Percentiles rank a stretch among this genome's conserved stretches.
Conservation (phyloP, 2,888 invertebrate species). For the Habrosyne pyritoides region DNA sequence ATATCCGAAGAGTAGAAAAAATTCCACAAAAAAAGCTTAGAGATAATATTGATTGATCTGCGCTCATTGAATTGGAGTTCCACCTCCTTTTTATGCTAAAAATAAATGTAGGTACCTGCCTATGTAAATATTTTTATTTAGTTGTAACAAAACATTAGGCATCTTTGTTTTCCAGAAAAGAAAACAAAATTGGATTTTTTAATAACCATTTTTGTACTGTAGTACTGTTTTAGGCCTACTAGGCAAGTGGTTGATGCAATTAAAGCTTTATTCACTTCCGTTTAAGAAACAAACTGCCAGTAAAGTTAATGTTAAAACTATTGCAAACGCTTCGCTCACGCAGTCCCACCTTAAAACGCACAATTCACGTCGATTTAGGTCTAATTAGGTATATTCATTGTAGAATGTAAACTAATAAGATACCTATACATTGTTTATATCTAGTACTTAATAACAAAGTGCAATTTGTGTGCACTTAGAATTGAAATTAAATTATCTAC, state of each 20-base stretch:
- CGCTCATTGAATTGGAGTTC: too few species aligned
- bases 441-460: conserved; percentile 1
- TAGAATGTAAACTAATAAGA: not conserved
- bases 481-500: not conserved
- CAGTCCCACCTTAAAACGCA: not conserved
- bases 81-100: not conserved
- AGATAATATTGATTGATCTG: conserved; percentile 1
- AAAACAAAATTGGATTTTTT: too few species aligned
- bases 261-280: too few species aligned
- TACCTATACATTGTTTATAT: not conserved
- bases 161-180: too few species aligned
- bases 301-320: too few species aligned
- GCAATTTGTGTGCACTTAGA: not conserved
- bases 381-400: not conserved
- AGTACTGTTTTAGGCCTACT: not conserved
- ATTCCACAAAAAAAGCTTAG: conserved; percentile 39
- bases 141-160: not conserved
- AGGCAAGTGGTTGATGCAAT: not conserved
- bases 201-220: not conserved
- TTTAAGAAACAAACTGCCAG: too few species aligned
- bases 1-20: conserved; percentile 60
- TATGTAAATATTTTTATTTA: not conserved
- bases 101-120: too few species aligned
- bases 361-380: not conserved
- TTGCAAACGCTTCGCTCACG: not conserved